These are phyloP conservation scores for human DNA, from an alignment of 2,113 vertebrate species.

Conservation along the genomic window GRCh38 chr2:126785501-126786000, in stretches of 20 bases:
- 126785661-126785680: no score
- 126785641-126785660: neutral
- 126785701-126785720: neutral
- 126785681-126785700: neutral
- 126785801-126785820: neutral
- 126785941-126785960: neutral
- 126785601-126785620: neutral
- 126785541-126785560: neutral
- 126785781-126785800: neutral
- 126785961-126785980: neutral
- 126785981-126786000: neutral
- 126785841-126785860: neutral
- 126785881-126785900: accelerated
- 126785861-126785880: neutral
- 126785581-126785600: neutral
- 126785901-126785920: neutral
- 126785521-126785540: neutral
- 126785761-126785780: accelerated
- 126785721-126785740: neutral
- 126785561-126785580: neutral
- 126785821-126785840: no score
- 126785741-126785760: neutral
- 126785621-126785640: neutral
- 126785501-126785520: no score
- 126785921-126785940: neutral